Evolutionary conservation across 2,797 vertebrate species (phyloP), one percentile per base, ranked within the genome.

Genomic region (Epinephelus malabaricus): DNA sequence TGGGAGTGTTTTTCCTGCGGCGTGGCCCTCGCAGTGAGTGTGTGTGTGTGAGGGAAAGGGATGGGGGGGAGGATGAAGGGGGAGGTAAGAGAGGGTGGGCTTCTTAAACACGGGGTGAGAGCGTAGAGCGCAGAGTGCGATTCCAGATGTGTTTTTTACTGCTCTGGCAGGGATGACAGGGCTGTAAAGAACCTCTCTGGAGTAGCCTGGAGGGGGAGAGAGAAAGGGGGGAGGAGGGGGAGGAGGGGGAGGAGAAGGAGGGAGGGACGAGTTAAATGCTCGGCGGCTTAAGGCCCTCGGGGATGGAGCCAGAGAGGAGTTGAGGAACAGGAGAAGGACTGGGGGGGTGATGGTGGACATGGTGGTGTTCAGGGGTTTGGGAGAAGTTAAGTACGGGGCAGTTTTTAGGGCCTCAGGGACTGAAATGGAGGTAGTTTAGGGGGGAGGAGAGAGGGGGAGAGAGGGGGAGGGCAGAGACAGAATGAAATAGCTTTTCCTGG

Each of bases 91-190:
- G 47, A 18, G 69, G 75, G 75, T 85, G 82, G 76, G 82, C 76
- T 86, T 86, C 86, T 90, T 83, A 86, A 91, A 89, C 86, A 88
- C 55, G 81, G 88, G 88, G 86, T 83, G 80, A 86, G 88, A 92
- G 90, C 60, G 40, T 81, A 68, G 11, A 34, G 34, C 34, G 34
- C 8, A 34, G 91, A 95, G 90, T 92, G 85, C 83, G 84, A 95
- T 95, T 95, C 94, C 95, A 96, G 94, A 95, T 95, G 95, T 95
- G 93, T 85, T 89, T 93, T 94, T 95, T 94, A 95, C 93, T 78
- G 86, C 92, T 81, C 89, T 93, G 91, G 92, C 89, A 88, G 89
- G 90, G 94, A 93, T 93, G 90, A 91, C 87, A 89, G 87, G 86
- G 86, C 81, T 81, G 90, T 93, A 92, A 93, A 92, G 88, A 90